Percentiles rank a stretch among this genome's conserved stretches.
These are phyloP conservation scores for Drosophila tanythrix DNA, from an alignment of 2,888 invertebrate species.

Conservation along the genomic window DNA sequence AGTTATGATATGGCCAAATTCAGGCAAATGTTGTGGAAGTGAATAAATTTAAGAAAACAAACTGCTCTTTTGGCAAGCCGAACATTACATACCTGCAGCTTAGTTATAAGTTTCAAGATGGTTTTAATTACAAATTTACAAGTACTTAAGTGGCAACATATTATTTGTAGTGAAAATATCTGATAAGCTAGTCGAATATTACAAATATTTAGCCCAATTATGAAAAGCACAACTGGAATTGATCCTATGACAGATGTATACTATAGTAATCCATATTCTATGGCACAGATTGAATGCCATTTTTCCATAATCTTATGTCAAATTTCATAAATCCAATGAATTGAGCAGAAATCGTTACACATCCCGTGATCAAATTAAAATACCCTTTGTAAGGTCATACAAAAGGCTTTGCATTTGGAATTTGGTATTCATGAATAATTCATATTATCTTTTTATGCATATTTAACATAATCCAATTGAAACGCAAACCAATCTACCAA, in stretches of 20 bases:
- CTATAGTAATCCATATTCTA: neutral
- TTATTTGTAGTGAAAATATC: neutral
- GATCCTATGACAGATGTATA: neutral
- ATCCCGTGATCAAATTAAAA: too few relatives aligned
- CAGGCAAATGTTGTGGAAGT: slow-evolving; percentile 46
- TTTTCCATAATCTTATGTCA: neutral
- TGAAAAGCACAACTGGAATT: neutral
- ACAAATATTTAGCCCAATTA: neutral
- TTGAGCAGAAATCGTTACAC: neutral
- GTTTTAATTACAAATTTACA: neutral
- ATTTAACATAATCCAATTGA: slow-evolving; percentile 16
- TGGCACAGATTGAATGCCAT: neutral
- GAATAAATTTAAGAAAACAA: neutral
- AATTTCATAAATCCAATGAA: too few relatives aligned
- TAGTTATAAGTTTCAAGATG: neutral
- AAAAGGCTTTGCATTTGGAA: neutral
- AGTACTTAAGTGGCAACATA: neutral
- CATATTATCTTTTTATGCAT: slow-evolving; percentile 2
- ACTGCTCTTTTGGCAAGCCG: neutral
- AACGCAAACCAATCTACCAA: neutral
- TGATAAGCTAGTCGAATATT: neutral
- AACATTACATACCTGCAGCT: neutral
- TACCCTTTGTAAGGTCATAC: slow-evolving; percentile 1
- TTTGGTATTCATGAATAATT: slow-evolving; percentile 18
- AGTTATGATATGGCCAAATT: slow-evolving; percentile 49